Conservation (phyloP, 2,113 vertebrate species). For the Catharus bicknelli region DNA sequence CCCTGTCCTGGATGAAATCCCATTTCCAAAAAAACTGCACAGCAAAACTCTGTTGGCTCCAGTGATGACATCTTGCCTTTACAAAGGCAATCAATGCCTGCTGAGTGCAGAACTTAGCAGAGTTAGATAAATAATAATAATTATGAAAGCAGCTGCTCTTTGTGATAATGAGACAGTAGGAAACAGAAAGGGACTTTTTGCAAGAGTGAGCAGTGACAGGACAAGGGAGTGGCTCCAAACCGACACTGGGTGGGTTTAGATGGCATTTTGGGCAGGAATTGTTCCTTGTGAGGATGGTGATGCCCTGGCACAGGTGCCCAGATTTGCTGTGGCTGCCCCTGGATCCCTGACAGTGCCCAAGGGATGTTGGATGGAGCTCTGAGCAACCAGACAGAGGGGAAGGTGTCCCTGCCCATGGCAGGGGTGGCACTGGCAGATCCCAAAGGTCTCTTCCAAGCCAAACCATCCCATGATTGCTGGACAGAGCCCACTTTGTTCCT, state of each 20-base stretch:
- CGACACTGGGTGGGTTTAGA: background rate
- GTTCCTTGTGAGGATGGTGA: background rate
- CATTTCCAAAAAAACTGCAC: background rate
- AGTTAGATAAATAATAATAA: background rate
- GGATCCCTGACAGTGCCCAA: background rate
- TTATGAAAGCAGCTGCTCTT: background rate
- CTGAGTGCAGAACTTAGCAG: background rate
- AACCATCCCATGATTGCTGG: too few relatives aligned
- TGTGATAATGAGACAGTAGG: background rate
- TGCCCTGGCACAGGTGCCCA: background rate
- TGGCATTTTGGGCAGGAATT: background rate
- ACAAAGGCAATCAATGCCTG: background rate
- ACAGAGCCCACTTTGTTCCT: background rate
- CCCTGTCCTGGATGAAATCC: background rate
- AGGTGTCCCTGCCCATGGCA: background rate
- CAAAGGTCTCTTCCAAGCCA: background rate
- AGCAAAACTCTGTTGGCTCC: background rate
- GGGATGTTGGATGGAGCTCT: background rate
- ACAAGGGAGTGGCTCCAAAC: background rate
- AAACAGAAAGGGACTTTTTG: background rate
- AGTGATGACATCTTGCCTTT: background rate
- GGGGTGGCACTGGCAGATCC: background rate
- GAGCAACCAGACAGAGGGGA: rapidly evolving
- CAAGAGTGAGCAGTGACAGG: background rate
- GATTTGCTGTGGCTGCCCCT: background rate